Evolutionary conservation across 2,113 vertebrate species (phyloP), one percentile per base, ranked within the genome.

Genomic region (Gorsachius goisagi): DNA sequence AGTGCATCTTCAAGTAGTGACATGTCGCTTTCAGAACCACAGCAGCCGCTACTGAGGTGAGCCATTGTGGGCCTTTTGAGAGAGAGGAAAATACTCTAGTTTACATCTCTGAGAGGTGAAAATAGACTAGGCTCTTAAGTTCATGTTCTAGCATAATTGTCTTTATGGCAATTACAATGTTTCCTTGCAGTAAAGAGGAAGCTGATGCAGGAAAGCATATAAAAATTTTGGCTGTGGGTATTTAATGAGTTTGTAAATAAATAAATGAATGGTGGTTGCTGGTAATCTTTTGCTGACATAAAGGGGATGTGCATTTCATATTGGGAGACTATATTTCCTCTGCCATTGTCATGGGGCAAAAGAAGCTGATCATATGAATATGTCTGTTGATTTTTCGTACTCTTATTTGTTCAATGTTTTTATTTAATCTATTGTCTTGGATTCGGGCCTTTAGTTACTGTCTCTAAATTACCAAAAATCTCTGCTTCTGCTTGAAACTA

Each of bases 1-100:
- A 99, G 99, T 81, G 99, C 99, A 41, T 98, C 98, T 56, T 99
- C 99, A 7, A 99, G 99, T 96, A 99, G 99, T 55, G 99, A 99
- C 85, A 96, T 99, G 96, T 99, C 99, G 13, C 97, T 99, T 15
- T 99, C 98, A 1, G 99, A 99, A 41, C 98, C 98, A 4, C 97
- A 95, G 77, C 98, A 97, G 82, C 98, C 98, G 2, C 97, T 99
- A 22, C 96, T 98, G 85, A 99, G 99, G 99, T 99, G 97, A 97
- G 95, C 50, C 79, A 0, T 16, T 13, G 12, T 12, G 55, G n/a
- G 59, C 64, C 47, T 69, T 67, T 79, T 37, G 60, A 47, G 53
- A 76, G 32, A 74, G 32, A 26, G 32, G 15, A 24, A 5, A 59
- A 33, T n/a, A 18, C 15, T 32, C 50, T 27, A 22, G 17, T 28